Evolutionary conservation across 2,113 vertebrate species (phyloP), one percentile per base, ranked within the genome.

Genomic region (Crotalus horridus): DNA sequence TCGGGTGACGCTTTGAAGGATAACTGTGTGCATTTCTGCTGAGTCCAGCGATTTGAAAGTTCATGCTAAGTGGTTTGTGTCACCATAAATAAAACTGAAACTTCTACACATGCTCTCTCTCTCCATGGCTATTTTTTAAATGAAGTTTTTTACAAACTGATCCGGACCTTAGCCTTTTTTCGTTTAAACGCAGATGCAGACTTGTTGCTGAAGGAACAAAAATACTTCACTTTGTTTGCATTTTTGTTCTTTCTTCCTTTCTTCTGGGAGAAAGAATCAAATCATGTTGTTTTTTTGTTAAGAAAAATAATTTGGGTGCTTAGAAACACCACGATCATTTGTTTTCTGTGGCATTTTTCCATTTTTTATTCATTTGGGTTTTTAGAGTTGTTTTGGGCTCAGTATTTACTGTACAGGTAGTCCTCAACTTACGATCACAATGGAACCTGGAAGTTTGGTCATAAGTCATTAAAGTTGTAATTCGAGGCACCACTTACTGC

Each of bases 51-150:
- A 21, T 90, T 86, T 56, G 88, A 91, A 91, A 94, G 74, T 92
- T 94, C 93, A 95, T 87, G 94, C 26, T 9, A 53, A 94, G 94
- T 93, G 23, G 24, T 91, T 92, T 94, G 90, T 58, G 87, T 94
- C 96, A 94, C 93, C 95, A 91, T 94, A 94, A 96, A 93, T 91
- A 94, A 94, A 94, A 88, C 93, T 93, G 89, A 91, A 96, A 95
- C 94, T 56, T 43, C 26, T 89, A 91, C 93, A 94, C 95, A 91
- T 92, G 93, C 95, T 7, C n/a, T 55, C 29, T 69, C 26, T 6
- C 26, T 29, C 7, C 88, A 56, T 53, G 64, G 88, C 51, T 69
- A 24, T 93, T 91, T 85, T 91, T 93, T 86, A 94, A 95, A 89
- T 1, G 54, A 91, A 48, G 91, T 85, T 61, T 85, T 24, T 58